Evolutionary conservation across 37 sponge, comb jelly and placozoan species (phyloP), one percentile per base, ranked within the genome.

Genomic region (Halichondria panicea): DNA sequence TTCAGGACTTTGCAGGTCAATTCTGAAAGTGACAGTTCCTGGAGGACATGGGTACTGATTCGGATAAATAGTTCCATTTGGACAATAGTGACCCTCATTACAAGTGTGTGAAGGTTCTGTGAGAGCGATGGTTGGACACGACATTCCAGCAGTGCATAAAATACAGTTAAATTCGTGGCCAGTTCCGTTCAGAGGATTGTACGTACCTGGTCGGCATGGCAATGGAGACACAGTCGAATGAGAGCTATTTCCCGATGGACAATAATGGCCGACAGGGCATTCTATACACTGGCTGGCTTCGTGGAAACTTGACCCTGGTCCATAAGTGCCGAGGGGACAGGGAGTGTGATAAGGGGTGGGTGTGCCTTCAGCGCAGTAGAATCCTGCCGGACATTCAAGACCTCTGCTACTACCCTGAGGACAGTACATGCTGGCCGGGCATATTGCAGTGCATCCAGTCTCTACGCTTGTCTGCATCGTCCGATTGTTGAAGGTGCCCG

Each of bases 361-460:
- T n/a, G 66, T 65, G 9, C 66, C 66, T 65, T 65, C 66, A 65
- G 66, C 40, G 35, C 66, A 65, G 39, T 65, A 65, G 22, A 36
- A 65, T 4, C 66, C 66, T n/a, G 66, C 37, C 18, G 66, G 66
- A 33, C 66, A 65, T 9, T 15, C 41, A 11, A 65, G 30, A 4
- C 66, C 66, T 38, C 38, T 37, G 9, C 18, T 37, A 65, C 66
- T 65, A n/a, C 66, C 66, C 6, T 18, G 39, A 65, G 66, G 66
- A 65, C 66, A 65, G 22, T 65, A 65, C 38, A 65, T 38, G 11
- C 66, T 40, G 9, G 36, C 40, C 9, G 40, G 37, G 22, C 66
- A 65, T 9, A 30, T 9, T 11, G 18, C 35, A 8, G 66, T 22
- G 22, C 66, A 65, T 30, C 41, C 66, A 7, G 22, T 7, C 40